Percentiles rank a stretch among this genome's conserved stretches.
phyloP scores from a whole-genome alignment of 2,797 vertebrate species.

The Micromesistius poutassou region DNA sequence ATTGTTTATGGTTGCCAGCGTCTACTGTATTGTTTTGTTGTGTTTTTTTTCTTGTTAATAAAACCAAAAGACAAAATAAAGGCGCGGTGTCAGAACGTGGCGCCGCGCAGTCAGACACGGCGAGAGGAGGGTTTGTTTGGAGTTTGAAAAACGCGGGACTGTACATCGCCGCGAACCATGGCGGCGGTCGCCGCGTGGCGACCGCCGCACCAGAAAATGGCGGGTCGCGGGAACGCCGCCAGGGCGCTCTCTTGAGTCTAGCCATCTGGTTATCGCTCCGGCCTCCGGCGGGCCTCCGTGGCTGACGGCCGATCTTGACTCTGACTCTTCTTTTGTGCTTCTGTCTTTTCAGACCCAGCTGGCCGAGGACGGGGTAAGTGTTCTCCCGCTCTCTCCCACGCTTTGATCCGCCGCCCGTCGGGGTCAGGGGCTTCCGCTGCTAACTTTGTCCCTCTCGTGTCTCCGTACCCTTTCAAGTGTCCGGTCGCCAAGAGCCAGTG shows the following conservation, averaged over 20 bases:
- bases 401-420: slow-evolving; percentile 7
- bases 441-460: slow-evolving; percentile 15
- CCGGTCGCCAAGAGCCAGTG: slow-evolving; percentile 69
- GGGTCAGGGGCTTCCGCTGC: neutral
- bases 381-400: slow-evolving; percentile 7
- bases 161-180: too few relatives aligned
- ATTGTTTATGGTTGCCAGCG: neutral
- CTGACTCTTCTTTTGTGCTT: neutral
- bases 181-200: too few relatives aligned
- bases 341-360: slow-evolving; percentile 69
- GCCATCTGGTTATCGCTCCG: neutral
- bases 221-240: too few relatives aligned
- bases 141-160: too few relatives aligned
- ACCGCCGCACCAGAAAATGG: too few relatives aligned
- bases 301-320: neutral
- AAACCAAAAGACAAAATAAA: neutral
- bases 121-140: neutral
- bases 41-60: neutral
- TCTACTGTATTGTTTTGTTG: neutral
- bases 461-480: slow-evolving; percentile 72
- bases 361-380: slow-evolving; percentile 80
- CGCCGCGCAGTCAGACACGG: neutral
- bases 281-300: neutral
- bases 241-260: neutral
- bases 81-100: neutral